Evolutionary conservation across 2,888 invertebrate genomes (phyloP), one percentile per base, ranked within the genome.

Genomic region (Macrosoma leucophasiata): DNA sequence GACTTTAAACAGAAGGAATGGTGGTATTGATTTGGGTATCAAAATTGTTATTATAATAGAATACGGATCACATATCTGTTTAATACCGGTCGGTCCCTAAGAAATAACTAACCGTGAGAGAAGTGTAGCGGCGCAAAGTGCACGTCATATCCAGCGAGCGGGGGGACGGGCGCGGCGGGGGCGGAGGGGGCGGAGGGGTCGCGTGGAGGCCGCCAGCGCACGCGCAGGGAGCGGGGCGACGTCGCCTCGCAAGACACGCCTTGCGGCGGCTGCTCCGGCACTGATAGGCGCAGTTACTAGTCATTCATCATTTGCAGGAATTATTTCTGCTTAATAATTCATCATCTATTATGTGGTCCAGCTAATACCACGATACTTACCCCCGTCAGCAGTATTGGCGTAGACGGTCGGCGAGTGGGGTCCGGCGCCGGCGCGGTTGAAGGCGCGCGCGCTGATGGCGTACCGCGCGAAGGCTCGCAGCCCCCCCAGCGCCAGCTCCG

Each of bases 381-480:
- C 90, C 68, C 93, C 94, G 70, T 93, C 93, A 19, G 91, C 87
- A 3, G 95, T 94, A 20, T 90, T 89, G 6, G 91, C 92, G 50
- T 89, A 87, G 7, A 91, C 84, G 14, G 89, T 86, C 1, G 89
- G 85, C 28, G 94, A 92, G 43, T 89, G 85, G 1, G 95, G 93
- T 1, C 95, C 93, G 21, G 90, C 87, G 8, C 95, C 94, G 29
- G 93, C 90, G 43, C 90, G 89, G 71, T 94, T 95, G 66, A 91
- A 91, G 3, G 95, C 94, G 50, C 91, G 89, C 32, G 95, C 89
- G 9, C 89, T 84, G 14, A 96, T 86, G 40, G 91, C 89, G 75
- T 95, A 94, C 46, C 92, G 89, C 1, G 93, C 90, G 62, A 89
- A 92, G 54, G 91, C 90, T 46, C 88, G 86, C 40, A 94, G 81